A percentile compares a stretch with the other conserved stretches of the same genome.
Evolutionary conservation across 2,888 invertebrate species (phyloP).

Genomic region (Macroteleia sp.): DNA sequence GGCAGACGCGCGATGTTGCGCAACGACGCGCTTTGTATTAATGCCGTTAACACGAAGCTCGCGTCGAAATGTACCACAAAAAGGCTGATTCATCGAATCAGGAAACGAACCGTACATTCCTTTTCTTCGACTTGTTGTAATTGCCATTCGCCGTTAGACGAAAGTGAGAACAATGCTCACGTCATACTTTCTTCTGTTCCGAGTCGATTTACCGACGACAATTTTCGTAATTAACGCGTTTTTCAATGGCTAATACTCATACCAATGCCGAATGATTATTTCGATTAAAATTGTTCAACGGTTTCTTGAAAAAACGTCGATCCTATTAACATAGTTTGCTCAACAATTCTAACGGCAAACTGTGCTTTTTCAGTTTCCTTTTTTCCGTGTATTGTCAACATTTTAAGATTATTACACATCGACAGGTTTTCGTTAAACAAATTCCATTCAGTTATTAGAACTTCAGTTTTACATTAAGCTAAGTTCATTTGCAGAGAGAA

Average conservation of each 20-base stretch:
- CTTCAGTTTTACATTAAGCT: no score
- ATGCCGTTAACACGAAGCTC: slow-evolving; percentile 24
- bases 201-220: slow-evolving; percentile 15
- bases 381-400: no score
- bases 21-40: slow-evolving; percentile 29
- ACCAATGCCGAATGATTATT: slow-evolving; percentile 4
- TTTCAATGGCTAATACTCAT: slow-evolving; percentile 13
- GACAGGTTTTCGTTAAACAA: no score
- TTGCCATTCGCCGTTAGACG: slow-evolving; percentile 35
- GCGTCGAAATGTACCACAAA: slow-evolving; percentile 12
- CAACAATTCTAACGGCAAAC: slow-evolving; percentile 6
- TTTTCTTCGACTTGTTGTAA: slow-evolving; percentile 30
- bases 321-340: neutral
- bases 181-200: slow-evolving; percentile 27
- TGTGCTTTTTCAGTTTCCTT: slow-evolving; percentile 11
- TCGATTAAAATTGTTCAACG: slow-evolving; percentile 19
- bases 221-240: slow-evolving; percentile 34
- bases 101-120: slow-evolving; percentile 47
- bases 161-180: slow-evolving; percentile 49
- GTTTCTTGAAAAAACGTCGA: neutral
- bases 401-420: no score
- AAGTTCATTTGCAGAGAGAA: no score
- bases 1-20: slow-evolving; percentile 25
- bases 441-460: no score
- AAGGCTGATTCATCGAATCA: slow-evolving; percentile 51